A percentile compares a stretch with the other conserved stretches of the same genome.
Evolutionary conservation across 23 tunicate species (phyloP).

Genomic region (Trididemnum miniatum): DNA sequence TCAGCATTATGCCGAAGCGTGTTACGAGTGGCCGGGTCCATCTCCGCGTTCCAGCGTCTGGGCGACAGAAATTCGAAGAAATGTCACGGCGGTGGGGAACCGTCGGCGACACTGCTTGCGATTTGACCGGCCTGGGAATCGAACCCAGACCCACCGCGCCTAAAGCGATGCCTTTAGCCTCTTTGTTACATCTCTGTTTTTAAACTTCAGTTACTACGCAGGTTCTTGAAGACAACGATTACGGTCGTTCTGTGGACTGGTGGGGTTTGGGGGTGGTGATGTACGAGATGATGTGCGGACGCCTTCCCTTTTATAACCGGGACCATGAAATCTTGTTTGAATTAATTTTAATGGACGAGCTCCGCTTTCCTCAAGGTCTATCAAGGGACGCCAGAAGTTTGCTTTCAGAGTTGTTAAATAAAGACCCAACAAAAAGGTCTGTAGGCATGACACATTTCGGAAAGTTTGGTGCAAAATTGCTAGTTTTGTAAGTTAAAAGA

Average conservation of each 20-base stretch:
- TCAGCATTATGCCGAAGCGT: too few species aligned
- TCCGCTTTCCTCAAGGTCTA: constrained; percentile 57
- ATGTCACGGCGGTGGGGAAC: too few species aligned
- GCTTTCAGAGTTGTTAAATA: constrained; percentile 59
- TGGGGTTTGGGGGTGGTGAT: constrained; percentile 97
- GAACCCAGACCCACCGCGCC: neutral
- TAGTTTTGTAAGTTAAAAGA: too few species aligned
- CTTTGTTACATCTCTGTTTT: too few species aligned
- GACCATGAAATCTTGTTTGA: constrained; percentile 89
- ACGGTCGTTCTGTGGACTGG: constrained; percentile 96
- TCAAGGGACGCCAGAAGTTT: constrained; percentile 62
- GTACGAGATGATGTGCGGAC: constrained; percentile 98
- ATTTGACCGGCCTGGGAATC: neutral
- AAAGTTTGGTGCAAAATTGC: too few species aligned
- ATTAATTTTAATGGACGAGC: constrained; percentile 77
- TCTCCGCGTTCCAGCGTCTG: too few species aligned
- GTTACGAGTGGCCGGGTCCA: too few species aligned
- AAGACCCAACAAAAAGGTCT: constrained; percentile 81
- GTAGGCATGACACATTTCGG: too few species aligned
- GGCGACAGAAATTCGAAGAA: too few species aligned
- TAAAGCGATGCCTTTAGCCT: neutral
- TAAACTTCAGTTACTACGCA: neutral
- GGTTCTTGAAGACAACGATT: constrained; percentile 94
- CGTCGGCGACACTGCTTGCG: too few species aligned
- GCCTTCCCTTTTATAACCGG: constrained; percentile 86